Percentiles rank a stretch among this genome's conserved stretches.
Conservation (phyloP, 2,113 vertebrate genomes). For the Morone chrysops region DNA sequence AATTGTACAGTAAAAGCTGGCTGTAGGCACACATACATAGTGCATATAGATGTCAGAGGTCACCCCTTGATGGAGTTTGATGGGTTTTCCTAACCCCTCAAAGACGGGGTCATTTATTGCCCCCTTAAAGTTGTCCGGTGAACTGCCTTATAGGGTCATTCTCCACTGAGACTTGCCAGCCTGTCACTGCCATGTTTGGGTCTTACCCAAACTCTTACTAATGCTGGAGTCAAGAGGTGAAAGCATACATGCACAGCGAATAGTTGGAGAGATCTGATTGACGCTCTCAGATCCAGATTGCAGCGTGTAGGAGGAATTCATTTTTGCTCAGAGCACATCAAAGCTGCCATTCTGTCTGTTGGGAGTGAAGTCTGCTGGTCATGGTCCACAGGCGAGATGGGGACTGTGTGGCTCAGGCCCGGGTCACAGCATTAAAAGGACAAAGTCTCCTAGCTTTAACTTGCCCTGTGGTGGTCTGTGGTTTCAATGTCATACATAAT, state of each 20-base stretch:
- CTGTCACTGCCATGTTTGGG: constrained; percentile 72
- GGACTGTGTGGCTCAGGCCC: constrained; percentile 19
- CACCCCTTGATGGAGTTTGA: constrained; percentile 24
- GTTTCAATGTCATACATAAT: constrained; percentile 18
- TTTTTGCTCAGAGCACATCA: constrained; percentile 3
- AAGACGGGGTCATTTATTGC: constrained; percentile 61
- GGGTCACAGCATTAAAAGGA: constrained; percentile 65
- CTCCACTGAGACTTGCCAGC: constrained; percentile 49
- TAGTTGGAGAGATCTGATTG: constrained; percentile 10
- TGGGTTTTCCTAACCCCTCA: constrained; percentile 54
- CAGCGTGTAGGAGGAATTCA: constrained; percentile 12
- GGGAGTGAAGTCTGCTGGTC: constrained; percentile 48
- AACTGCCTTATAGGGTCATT: constrained; percentile 76
- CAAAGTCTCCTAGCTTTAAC: constrained; percentile 54
- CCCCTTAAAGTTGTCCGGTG: constrained; percentile 61
- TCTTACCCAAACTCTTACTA: constrained; percentile 46
- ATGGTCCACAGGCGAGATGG: constrained; percentile 30
- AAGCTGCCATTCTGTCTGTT: constrained; percentile 9
- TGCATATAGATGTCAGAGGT: constrained; percentile 44
- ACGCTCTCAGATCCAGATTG: constrained; percentile 14
- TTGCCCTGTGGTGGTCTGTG: constrained; percentile 31
- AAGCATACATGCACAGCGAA: not conserved
- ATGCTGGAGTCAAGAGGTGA: constrained; percentile 32
- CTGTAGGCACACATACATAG: not conserved
- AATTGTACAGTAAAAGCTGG: constrained; percentile 31